Evolutionary conservation across 2,888 invertebrate species (phyloP), one percentile per base, ranked within the genome.

Genomic region (Pediacus dermestoides): DNA sequence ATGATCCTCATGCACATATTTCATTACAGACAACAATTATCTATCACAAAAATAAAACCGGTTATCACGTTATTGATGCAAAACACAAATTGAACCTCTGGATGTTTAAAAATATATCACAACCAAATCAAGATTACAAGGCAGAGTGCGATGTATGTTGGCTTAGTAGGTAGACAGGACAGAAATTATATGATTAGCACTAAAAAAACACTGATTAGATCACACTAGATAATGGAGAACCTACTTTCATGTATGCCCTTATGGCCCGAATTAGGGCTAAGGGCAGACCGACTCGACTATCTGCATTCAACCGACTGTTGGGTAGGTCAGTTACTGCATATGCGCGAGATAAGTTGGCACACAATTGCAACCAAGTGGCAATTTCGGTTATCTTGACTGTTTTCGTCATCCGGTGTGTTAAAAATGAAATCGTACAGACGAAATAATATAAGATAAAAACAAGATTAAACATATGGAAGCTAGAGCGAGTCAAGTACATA

Each of bases 291-390:
- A 54, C 60, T 56, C 64, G 63, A 60, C 59, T 60, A 60, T 63
- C 58, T 63, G 63, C 65, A 61, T 51, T 51, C 46, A 48, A 55
- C 58, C 61, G 61, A 66, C 65, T 66, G 67, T 68, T 60, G 64
- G 64, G 64, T 67, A 68, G 68, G 68, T 68, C 67, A 65, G 65
- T 62, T 58, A 60, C 63, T 68, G 67, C 68, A 67, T 67, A 64
- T 67, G 68, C 68, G 67, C 68, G 64, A 50, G 47, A 43, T 51
- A 52, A 37, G 44, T 27, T 43, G 37, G 44, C 16, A n/a, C 44
- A 34, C 26, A 32, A 34, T 39, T 26, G 26, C 25, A 23, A 33
- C 23, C 15, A 23, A 23, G 18, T 18, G 16, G 11, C n/a, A n/a
- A n/a, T n/a, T n/a, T n/a, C n/a, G n/a, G n/a, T n/a, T n/a, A n/a